phyloP scores from a whole-genome alignment of 2,113 vertebrate genomes.

The Engystomops pustulosus region DNA sequence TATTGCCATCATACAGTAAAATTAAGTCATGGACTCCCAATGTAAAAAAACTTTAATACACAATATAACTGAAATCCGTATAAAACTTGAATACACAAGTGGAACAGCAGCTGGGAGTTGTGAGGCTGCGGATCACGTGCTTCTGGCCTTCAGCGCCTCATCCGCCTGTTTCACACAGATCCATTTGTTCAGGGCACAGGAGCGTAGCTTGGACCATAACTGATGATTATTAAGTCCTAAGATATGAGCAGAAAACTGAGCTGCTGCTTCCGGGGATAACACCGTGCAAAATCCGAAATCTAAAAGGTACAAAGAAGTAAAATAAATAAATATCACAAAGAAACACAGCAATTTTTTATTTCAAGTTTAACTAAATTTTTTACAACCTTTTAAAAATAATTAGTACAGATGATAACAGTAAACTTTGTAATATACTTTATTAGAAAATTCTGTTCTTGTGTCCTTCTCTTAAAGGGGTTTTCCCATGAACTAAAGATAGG shows the following conservation, averaged over 20 bases:
- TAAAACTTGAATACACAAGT: neutral
- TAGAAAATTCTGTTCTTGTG: too few species aligned
- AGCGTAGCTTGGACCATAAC: constrained; percentile 89
- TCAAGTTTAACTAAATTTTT: too few species aligned
- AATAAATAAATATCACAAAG: neutral
- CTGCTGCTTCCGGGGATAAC: constrained; percentile 89
- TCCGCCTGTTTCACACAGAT: constrained; percentile 91
- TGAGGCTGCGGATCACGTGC: constrained; percentile 63
- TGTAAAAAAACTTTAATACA: too few species aligned
- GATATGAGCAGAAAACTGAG: constrained; percentile 93
- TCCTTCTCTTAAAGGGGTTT: too few species aligned
- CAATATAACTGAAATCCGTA: neutral
- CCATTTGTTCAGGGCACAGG: constrained; percentile 91
- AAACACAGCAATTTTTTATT: neutral
- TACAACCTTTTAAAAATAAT: too few species aligned
- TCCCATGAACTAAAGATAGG: too few species aligned
- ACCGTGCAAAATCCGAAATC: constrained; percentile 91
- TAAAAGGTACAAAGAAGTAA: constrained; percentile 60
- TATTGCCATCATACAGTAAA: too few species aligned
- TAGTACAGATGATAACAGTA: too few species aligned
- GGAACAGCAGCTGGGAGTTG: too few species aligned
- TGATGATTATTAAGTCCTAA: constrained; percentile 90
- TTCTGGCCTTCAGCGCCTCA: constrained; percentile 83
- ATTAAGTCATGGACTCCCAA: too few species aligned
- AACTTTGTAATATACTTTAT: too few species aligned